Conservation (phyloP, 2,797 vertebrate species). For the Tiaroga cobitis region DNA sequence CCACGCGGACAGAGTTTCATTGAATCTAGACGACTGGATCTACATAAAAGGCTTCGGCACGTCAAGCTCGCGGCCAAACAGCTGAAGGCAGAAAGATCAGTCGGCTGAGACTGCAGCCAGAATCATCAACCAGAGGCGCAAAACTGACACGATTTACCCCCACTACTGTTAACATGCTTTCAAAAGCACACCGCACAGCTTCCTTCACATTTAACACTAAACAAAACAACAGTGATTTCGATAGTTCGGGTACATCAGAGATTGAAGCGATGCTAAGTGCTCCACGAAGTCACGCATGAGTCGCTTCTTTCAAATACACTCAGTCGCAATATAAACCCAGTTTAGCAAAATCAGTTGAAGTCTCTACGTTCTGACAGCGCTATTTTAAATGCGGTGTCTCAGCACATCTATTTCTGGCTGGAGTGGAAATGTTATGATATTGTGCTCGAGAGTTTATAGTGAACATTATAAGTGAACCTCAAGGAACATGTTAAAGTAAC, state of each 20-base stretch:
- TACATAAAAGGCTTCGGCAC: not conserved
- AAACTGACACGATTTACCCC: not conserved
- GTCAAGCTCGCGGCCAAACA: not conserved
- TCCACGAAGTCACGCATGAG: slow-evolving; percentile 12
- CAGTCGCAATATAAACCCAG: slow-evolving; percentile 24
- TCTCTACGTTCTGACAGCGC: slow-evolving; percentile 36
- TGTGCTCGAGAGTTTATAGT: not conserved
- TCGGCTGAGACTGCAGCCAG: slow-evolving; percentile 5
- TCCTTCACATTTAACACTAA: not conserved
- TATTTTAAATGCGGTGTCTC: slow-evolving; percentile 56
- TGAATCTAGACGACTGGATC: slow-evolving; percentile 3
- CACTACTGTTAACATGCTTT: not conserved
- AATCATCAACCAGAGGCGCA: not conserved
- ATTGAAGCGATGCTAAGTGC: slow-evolving; percentile 7
- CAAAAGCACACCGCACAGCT: not conserved
- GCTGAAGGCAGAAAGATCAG: slow-evolving; percentile 9
- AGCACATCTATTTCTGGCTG: slow-evolving; percentile 52
- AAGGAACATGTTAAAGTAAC: too few species aligned
- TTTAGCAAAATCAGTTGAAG: slow-evolving; percentile 25
- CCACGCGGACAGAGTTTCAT: not conserved
- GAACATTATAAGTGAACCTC: too few species aligned
- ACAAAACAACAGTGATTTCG: not conserved
- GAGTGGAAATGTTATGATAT: slow-evolving; percentile 47
- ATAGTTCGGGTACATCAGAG: not conserved
- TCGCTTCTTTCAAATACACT: slow-evolving; percentile 34